phyloP scores from a whole-genome alignment of 35 echinoderm and acorn worm species.

The Nesometra sesokonis region DNA sequence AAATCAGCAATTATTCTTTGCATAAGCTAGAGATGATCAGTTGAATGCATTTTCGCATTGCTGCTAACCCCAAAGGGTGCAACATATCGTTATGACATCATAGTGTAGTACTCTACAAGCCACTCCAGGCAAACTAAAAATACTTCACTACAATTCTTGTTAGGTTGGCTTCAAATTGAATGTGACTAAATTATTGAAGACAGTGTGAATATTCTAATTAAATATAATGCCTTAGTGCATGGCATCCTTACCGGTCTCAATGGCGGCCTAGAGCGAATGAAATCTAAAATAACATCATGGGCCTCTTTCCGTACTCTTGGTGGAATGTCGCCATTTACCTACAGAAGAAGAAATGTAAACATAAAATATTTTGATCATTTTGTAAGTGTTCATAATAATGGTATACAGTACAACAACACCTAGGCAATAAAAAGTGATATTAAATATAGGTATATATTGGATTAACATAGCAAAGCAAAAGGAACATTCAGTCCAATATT shows the following conservation, averaged over 20 bases:
- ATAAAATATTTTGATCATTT: not conserved
- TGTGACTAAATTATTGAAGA: not conserved
- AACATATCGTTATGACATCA: too few species aligned
- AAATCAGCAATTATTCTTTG: too few species aligned
- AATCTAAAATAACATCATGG: conserved; percentile 91
- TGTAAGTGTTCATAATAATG: not conserved
- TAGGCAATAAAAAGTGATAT: too few species aligned
- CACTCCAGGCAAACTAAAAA: not conserved
- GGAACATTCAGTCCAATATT: too few species aligned
- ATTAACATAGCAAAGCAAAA: too few species aligned
- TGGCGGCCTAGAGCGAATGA: conserved; percentile 93
- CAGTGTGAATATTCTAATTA: too few species aligned
- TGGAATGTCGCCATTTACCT: conserved; percentile 75
- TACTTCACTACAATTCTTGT: not conserved
- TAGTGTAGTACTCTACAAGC: too few species aligned
- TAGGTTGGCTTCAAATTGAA: not conserved
- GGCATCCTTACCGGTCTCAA: conserved; percentile 66
- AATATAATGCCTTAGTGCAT: not conserved
- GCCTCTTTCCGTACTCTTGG: conserved; percentile 86
- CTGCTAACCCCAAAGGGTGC: too few species aligned
- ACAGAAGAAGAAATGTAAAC: not conserved
- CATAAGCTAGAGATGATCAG: too few species aligned
- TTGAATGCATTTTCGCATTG: too few species aligned
- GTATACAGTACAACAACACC: too few species aligned
- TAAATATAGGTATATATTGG: too few species aligned